Base-by-base conservation (phyloP, 2,797 vertebrate genomes). In the Nyctibius grandis region DNA sequence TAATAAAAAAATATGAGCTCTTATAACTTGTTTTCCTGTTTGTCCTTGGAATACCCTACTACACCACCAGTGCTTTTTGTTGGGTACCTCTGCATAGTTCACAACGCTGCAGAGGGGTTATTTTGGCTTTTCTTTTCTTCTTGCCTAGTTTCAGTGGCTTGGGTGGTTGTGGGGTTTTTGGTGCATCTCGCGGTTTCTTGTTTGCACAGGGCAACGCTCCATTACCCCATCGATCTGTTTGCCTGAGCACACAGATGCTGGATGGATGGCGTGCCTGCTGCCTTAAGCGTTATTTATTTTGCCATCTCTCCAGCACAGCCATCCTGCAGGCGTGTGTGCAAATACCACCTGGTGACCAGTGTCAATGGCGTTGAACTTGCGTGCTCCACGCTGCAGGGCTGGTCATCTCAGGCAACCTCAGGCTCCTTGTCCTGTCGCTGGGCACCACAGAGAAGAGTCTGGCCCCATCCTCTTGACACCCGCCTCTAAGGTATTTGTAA, bases 141-240 rank as follows among this genome's bases (percentile, higher is more conserved):
- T 61, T 42, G 31, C 20, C 38, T 45, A 4, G 22, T 54, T 61
- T 85, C 38, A 56, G 63, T 29, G 31, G 38, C 50, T 79, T 11
- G 1, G 21, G 23, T 2, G 4, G 9, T 12, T 28, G n/a, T 0
- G 0, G 65, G 45, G 12, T 0, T 65, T 93, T 54, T 22, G 23
- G 29, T 21, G n/a, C 31, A 25, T 42, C 45, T 38, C 2, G 0
- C 33, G 7, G 48, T 29, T 45, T 33, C 31, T 36, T 29, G 36
- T 69, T 92, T 45, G 57, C 1, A 0, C 28, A 34, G 60, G 56
- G 57, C 64, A 25, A 3, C 57, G 45, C 54, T 77, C 69, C 17
- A 0, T 50, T 51, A 42, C 34, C 38, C 25, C 23, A 54, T 63
- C 2, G 5, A 74, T 47, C 51, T 1, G 1, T 83, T 84, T 72